Conservation (phyloP, 2,113 vertebrate species). For the Anthoscopus minutus region DNA sequence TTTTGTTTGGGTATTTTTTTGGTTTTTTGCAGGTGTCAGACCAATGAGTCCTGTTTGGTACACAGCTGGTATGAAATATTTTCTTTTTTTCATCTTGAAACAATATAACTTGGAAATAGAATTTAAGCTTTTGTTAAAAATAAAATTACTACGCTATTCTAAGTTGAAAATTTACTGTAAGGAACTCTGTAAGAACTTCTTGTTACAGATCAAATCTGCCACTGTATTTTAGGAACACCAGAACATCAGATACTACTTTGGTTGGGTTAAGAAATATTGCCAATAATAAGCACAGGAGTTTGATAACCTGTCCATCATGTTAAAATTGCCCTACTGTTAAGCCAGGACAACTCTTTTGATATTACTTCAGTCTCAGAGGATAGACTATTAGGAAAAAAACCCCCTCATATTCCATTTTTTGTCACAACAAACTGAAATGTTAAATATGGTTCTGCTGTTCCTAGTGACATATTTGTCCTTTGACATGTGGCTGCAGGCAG, state of each 20-base stretch:
- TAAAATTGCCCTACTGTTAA: neutral
- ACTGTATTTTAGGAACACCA: neutral
- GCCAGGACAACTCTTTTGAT: neutral
- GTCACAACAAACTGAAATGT: neutral
- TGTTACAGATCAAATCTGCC: neutral
- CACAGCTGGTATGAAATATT: conserved; percentile 79
- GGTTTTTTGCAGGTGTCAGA: conserved; percentile 73
- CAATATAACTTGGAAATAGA: neutral
- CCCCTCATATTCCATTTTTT: neutral
- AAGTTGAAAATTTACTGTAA: neutral
- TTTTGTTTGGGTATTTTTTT: neutral
- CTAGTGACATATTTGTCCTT: neutral
- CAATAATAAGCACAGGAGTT: neutral
- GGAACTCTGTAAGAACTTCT: neutral
- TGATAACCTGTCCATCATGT: neutral
- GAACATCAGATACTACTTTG: neutral
- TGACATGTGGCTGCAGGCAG: neutral
- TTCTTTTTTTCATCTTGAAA: neutral
- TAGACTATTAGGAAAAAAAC: neutral
- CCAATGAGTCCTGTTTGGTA: conserved; percentile 85
- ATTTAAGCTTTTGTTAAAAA: neutral
- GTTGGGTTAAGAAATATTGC: neutral
- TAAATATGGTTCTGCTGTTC: neutral
- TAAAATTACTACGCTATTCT: neutral
- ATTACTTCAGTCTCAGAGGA: neutral